These are phyloP conservation scores for Tanypteryx hageni DNA, from an alignment of 2,888 invertebrate species.

Conservation along the genomic window DNA sequence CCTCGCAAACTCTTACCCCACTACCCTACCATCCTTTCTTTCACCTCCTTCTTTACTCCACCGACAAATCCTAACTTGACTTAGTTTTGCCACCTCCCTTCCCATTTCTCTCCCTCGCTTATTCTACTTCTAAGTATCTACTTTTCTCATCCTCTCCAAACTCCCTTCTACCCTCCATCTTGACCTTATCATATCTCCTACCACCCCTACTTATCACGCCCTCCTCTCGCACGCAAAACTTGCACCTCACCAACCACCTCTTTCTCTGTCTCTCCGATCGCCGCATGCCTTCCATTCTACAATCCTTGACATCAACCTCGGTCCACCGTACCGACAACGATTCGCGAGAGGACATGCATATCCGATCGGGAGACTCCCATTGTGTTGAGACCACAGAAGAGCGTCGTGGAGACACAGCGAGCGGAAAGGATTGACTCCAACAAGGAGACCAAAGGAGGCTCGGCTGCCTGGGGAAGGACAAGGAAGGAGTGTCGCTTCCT, in stretches of 20 bases:
- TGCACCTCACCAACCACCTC: slow-evolving; percentile 31
- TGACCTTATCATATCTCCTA: not conserved
- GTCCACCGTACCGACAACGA: slow-evolving; percentile 43
- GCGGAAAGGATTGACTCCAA: slow-evolving; percentile 15
- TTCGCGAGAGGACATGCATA: slow-evolving; percentile 43
- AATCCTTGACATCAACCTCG: not conserved
- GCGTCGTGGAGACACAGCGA: not conserved
- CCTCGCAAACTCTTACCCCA: not conserved
- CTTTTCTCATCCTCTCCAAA: not conserved
- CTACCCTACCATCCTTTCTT: not conserved
- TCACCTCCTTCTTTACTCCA: not conserved
- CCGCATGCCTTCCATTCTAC: not conserved
- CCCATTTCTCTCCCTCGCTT: too few relatives aligned
- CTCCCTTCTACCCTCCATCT: not conserved
- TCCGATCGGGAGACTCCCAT: slow-evolving; percentile 55
- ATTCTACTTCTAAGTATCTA: not conserved
- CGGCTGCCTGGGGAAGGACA: not conserved
- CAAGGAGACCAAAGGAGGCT: not conserved
- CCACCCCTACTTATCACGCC: not conserved
- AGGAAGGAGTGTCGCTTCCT: slow-evolving; percentile 15
- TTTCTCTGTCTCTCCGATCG: slow-evolving; percentile 22
- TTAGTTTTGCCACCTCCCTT: not conserved
- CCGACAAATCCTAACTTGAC: not conserved
- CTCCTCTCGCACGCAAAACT: slow-evolving; percentile 32
- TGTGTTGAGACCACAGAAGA: not conserved